phyloP scores from a whole-genome alignment of 2,113 vertebrate species.

The Sardina pilchardus region DNA sequence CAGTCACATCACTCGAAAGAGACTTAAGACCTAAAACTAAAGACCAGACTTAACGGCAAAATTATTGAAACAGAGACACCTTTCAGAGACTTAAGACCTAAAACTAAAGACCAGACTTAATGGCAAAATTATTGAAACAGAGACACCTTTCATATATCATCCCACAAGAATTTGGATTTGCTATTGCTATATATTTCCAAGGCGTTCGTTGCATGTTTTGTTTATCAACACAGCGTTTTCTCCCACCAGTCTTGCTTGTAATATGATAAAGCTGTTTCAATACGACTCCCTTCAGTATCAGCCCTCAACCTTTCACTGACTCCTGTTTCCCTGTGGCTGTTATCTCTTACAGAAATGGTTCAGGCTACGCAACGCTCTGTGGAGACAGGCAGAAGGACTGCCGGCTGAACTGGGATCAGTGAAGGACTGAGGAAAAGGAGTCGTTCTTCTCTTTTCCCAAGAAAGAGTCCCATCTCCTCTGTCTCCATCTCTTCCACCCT shows the following conservation, averaged over 20 bases:
- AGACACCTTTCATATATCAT: not conserved
- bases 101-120: no score
- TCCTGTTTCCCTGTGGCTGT: not conserved
- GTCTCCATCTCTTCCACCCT: not conserved
- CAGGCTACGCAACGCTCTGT: conserved; percentile 82
- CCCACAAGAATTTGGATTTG: not conserved
- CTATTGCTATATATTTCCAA: not conserved
- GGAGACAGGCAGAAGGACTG: conserved; percentile 87
- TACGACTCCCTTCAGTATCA: not conserved
- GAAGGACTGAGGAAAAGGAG: conserved; percentile 74
- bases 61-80: not conserved
- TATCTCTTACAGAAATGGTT: conserved; percentile 85
- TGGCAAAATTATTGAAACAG: not conserved
- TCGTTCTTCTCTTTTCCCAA: not conserved
- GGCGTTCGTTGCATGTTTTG: not conserved
- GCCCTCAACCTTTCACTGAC: not conserved
- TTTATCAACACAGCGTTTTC: not conserved
- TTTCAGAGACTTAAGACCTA: not conserved
- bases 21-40: not conserved
- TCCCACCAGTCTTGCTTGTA: not conserved
- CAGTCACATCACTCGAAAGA: not conserved
- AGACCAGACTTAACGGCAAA: not conserved
- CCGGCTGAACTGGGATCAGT: conserved; percentile 86
- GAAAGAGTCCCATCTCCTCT: conserved; percentile 15
- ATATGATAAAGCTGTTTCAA: not conserved